Conservation (phyloP, 2,888 invertebrate genomes). For the Ganaspis brasiliensis region DNA sequence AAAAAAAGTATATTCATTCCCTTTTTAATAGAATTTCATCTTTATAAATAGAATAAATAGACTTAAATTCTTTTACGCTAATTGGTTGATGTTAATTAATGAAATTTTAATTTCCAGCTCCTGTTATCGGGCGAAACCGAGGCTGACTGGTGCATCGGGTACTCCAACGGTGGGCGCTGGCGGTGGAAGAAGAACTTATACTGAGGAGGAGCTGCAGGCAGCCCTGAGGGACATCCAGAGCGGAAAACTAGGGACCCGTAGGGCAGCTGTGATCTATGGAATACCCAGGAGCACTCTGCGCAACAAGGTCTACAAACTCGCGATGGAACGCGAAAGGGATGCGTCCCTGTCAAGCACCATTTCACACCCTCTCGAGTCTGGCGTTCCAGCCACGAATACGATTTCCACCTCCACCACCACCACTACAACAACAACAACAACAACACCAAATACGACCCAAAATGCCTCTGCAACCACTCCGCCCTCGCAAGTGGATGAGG, state of each 20-base stretch:
- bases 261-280: conserved; percentile 97
- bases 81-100: too few species aligned
- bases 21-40: too few species aligned
- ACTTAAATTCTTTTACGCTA: too few species aligned
- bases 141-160: conserved; percentile 86
- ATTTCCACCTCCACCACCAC: conserved; percentile 69
- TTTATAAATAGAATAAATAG: too few species aligned
- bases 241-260: conserved; percentile 94
- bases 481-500: conserved; percentile 79
- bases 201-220: conserved; percentile 96
- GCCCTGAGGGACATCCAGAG: conserved; percentile 97
- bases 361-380: conserved; percentile 77
- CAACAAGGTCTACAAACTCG: conserved; percentile 95
- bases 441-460: conserved; percentile 77
- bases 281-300: conserved; percentile 97
- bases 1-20: too few species aligned
- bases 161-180: conserved; percentile 87
- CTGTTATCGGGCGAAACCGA: conserved; percentile 86
- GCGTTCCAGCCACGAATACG: conserved; percentile 68
- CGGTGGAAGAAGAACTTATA: conserved; percentile 90
- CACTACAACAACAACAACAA: conserved; percentile 73
- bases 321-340: conserved; percentile 87
- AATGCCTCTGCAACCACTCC: conserved; percentile 77
- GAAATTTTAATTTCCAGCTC: conserved; percentile 68
- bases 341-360: conserved; percentile 82